phyloP scores from a whole-genome alignment of 2,113 vertebrate species.

The Naja naja region DNA sequence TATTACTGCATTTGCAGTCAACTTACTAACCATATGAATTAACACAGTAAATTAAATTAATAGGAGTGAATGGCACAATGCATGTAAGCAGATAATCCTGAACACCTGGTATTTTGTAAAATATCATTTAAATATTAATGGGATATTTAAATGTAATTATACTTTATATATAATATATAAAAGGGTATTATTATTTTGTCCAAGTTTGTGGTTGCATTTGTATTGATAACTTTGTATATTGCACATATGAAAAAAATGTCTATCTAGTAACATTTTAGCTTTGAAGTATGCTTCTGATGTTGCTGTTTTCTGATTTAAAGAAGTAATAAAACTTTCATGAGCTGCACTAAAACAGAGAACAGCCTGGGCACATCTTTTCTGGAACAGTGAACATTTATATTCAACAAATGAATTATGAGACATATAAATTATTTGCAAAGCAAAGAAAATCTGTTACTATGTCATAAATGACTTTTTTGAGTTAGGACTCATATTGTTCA shows the following conservation, averaged over 20 bases:
- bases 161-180: too few relatives aligned
- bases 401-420: neutral
- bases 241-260: neutral
- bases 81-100: constrained; percentile 8
- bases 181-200: constrained; percentile 18
- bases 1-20: neutral
- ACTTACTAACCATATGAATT: neutral
- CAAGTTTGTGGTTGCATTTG: neutral
- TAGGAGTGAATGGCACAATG: neutral
- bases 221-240: constrained; percentile 11
- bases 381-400: neutral
- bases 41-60: constrained; percentile 5
- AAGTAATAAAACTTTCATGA: constrained; percentile 7
- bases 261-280: neutral
- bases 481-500: neutral
- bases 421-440: constrained; percentile 22
- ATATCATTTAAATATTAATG: neutral
- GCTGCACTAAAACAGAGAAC: neutral
- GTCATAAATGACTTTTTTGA: constrained; percentile 4
- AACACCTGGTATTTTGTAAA: neutral
- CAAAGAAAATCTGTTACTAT: neutral
- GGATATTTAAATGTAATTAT: constrained; percentile 2
- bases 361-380: constrained; percentile 1
- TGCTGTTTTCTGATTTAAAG: neutral
- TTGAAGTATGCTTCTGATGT: neutral